Conservation (phyloP, 2,888 invertebrate genomes). For the Eilema griseolum region DNA sequence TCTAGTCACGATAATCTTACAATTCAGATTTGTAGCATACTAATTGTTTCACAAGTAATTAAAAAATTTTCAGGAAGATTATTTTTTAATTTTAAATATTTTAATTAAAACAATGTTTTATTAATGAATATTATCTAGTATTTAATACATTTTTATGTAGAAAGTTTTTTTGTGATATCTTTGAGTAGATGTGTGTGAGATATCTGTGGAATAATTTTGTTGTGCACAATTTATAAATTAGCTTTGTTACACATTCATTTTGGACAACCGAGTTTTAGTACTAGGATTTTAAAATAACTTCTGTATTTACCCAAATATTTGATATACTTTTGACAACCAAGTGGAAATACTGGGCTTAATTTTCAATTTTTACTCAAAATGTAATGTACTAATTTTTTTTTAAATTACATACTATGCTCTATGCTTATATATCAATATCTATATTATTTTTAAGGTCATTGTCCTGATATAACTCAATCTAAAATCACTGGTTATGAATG, state of each 20-base stretch:
- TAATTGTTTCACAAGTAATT: neutral
- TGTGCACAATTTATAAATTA: too few relatives aligned
- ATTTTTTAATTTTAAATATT: neutral
- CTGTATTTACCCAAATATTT: too few relatives aligned
- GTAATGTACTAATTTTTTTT: neutral
- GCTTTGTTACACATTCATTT: too few relatives aligned
- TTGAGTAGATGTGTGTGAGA: too few relatives aligned
- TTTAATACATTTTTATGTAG: neutral
- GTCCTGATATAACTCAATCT: neutral
- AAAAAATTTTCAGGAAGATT: neutral
- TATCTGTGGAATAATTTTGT: too few relatives aligned
- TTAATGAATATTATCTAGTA: neutral
- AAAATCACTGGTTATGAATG: too few relatives aligned
- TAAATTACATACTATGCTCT: neutral
- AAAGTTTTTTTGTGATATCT: neutral
- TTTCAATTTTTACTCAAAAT: neutral
- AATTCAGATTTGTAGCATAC: neutral
- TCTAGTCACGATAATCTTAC: neutral
- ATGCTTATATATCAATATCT: neutral
- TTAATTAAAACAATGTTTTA: neutral
- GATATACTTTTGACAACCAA: neutral
- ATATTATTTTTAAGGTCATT: neutral
- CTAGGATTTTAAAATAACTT: too few relatives aligned
- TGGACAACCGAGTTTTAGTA: too few relatives aligned
- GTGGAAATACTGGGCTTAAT: too few relatives aligned